Evolutionary conservation across 2,888 invertebrate genomes (phyloP), one percentile per base, ranked within the genome.

Genomic region (Crepidodera aurea): DNA sequence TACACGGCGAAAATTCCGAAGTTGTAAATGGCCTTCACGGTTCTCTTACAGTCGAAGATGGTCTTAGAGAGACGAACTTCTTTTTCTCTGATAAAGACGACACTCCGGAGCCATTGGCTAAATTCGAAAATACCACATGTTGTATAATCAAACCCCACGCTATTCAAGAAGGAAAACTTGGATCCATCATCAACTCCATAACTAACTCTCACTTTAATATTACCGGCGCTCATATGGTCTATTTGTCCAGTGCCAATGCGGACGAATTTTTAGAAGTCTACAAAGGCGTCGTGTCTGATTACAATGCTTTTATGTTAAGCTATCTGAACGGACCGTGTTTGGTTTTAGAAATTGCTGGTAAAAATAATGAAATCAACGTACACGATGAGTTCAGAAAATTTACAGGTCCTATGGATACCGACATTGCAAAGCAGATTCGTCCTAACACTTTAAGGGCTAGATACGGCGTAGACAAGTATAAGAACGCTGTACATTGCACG

Each of bases 191-290:
- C 15, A 84, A 85, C 55, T 86, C 86, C 25, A 93, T 96, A 48
- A 85, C 87, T 62, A 87, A 89, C 12, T 71, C 73, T n/a, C 87
- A 87, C 57, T 96, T 92, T 75, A 84, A 86, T 44, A 87, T 97
- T 40, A 89, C 90, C 0, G 94, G 92, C 0, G 82, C 96, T 64
- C 89, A 91, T 79, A 90, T 93, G 87, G 87, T 91, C 70, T 84
- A 89, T 63, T 83, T 97, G 71, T 92, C 91, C 71, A 88, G 88
- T 65, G 86, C 89, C 0, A 92, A 94, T 78, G 93, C 94, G 3
- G 92, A 93, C 72, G 95, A 96, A 78, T 96, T 96, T 82, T 88
- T 91, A 75, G 96, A 96, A 82, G 91, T 96, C 2, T 97, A 97
- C 79, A 93, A 93, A 78, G 95, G 94, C 1, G 92, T 94, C 53